These are phyloP conservation scores for Larimichthys polyactis DNA, from an alignment of 2,113 vertebrate genomes.

Conservation along the genomic window DNA sequence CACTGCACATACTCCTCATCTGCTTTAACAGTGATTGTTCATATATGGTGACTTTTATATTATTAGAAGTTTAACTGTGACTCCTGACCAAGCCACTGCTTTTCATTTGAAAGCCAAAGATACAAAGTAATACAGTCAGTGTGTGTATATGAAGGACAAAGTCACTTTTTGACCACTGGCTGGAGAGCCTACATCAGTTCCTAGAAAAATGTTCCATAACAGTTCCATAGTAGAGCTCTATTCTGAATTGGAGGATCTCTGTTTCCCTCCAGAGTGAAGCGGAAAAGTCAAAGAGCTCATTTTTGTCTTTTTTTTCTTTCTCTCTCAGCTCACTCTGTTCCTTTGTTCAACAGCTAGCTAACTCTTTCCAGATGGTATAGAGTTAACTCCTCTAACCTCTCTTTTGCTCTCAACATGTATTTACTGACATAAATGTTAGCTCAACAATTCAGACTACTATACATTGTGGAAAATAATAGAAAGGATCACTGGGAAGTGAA, in stretches of 20 bases:
- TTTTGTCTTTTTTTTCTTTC: not conserved
- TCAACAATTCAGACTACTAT: not conserved
- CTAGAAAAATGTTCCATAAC: not conserved
- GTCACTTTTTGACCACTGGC: not conserved
- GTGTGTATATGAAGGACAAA: not conserved
- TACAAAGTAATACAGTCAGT: not conserved
- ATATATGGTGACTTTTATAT: not conserved
- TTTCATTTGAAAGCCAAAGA: too few species aligned
- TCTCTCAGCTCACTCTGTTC: slow-evolving; percentile 34
- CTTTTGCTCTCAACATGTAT: not conserved
- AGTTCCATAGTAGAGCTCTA: not conserved
- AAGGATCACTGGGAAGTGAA: too few species aligned
- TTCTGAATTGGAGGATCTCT: not conserved
- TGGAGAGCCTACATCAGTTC: not conserved
- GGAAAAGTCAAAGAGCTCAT: not conserved
- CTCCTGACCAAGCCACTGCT: too few species aligned
- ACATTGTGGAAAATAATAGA: not conserved
- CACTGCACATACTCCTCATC: too few species aligned
- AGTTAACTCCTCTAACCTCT: slow-evolving; percentile 9
- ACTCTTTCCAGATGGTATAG: slow-evolving; percentile 72
- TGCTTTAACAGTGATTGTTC: not conserved
- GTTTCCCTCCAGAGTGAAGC: not conserved
- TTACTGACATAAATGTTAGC: not conserved
- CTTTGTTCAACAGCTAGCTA: slow-evolving; percentile 63
- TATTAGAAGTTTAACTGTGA: not conserved